A percentile compares a stretch with the other conserved stretches of the same genome.
phyloP scores from a whole-genome alignment of 2,797 vertebrate species.

The Melanogrammus aeglefinus region DNA sequence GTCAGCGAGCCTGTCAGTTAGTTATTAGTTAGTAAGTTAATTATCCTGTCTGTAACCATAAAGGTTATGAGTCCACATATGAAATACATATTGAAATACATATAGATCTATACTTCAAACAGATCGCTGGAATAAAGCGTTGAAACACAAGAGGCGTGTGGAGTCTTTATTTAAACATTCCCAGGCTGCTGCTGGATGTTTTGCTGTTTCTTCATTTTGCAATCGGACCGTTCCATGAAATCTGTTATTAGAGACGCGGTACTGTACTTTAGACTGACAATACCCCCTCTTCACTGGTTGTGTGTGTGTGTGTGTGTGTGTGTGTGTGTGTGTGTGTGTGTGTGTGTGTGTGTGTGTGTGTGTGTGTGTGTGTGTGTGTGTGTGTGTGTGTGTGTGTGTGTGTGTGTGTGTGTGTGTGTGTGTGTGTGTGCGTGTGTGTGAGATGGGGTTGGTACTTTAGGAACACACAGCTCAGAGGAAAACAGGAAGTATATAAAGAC shows the following conservation, averaged over 20 bases:
- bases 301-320: neutral
- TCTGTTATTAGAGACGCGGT: neutral
- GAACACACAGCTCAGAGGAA: neutral
- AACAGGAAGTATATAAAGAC: slow-evolving; percentile 10
- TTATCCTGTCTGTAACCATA: neutral
- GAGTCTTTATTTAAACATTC: neutral
- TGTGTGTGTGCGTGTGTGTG: no score
- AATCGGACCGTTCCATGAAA: slow-evolving; percentile 59
- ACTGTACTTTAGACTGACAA: neutral
- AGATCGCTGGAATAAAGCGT: neutral
- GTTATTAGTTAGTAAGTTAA: neutral
- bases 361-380: no score
- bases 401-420: no score
- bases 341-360: no score
- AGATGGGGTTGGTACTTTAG: no score
- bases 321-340: no score
- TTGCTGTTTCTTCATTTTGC: slow-evolving; percentile 52
- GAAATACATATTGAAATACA: neutral
- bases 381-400: no score
- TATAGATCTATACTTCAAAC: neutral
- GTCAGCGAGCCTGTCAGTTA: neutral
- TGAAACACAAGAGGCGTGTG: neutral
- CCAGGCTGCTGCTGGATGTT: slow-evolving; percentile 38
- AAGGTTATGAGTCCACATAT: neutral
- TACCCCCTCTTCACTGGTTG: neutral